Evolutionary conservation across 2,888 invertebrate species (phyloP).

Genomic region (Brenthis daphne): DNA sequence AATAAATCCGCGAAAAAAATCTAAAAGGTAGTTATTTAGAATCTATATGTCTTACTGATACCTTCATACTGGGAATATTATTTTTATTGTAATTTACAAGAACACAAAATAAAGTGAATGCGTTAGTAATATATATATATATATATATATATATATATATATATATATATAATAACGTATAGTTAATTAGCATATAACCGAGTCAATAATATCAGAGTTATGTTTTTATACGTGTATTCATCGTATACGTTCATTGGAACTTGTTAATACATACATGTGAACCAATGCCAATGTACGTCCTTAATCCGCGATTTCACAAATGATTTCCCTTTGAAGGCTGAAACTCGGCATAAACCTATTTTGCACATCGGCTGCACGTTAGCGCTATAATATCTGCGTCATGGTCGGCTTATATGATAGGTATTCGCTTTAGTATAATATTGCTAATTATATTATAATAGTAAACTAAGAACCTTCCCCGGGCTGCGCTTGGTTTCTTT

Average conservation of each 20-base stretch:
- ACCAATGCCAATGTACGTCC: slow-evolving; percentile 24
- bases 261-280: slow-evolving; percentile 3
- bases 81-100: background rate
- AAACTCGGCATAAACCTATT: slow-evolving; percentile 19
- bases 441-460: background rate
- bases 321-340: slow-evolving; percentile 30
- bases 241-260: background rate
- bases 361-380: slow-evolving; percentile 9
- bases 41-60: too few relatives aligned
- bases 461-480: too few relatives aligned
- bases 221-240: background rate
- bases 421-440: background rate
- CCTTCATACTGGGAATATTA: background rate
- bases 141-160: too few relatives aligned
- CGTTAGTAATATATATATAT: too few relatives aligned
- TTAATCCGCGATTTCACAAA: slow-evolving; percentile 34
- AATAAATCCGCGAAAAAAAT: too few relatives aligned
- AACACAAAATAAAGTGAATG: too few relatives aligned
- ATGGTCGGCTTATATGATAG: slow-evolving; percentile 2
- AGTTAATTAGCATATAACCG: too few relatives aligned
- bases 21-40: too few relatives aligned
- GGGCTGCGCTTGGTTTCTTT: too few relatives aligned
- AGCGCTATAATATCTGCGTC: slow-evolving; percentile 9
- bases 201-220: background rate
- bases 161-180: too few relatives aligned